Evolutionary conservation across 2,113 vertebrate species (phyloP), one percentile per base, ranked within the genome.

Genomic region (Calonectris borealis): DNA sequence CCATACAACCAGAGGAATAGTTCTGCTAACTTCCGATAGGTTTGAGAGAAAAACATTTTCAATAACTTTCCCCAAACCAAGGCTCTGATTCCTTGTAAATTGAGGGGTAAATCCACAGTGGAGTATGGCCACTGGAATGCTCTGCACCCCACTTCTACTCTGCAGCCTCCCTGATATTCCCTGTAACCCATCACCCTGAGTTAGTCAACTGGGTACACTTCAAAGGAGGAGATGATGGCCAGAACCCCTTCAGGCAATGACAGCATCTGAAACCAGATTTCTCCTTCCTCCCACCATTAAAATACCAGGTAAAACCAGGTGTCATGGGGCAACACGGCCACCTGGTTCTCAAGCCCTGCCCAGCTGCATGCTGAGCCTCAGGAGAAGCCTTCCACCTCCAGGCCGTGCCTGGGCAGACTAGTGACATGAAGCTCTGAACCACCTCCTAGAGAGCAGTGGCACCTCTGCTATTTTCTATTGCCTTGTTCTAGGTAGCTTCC

Each of bases 21-120:
- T 88, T 70, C 49, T 60, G 12, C 29, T 64, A 55, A 49, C 24
- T 85, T 80, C 58, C 64, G 42, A 38, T 20, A 57, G 3, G 5
- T 42, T 52, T 92, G 85, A 90, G 34, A 88, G 52, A 80, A 88
- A 86, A 83, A 27, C 6, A 38, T 66, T 86, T 75, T 71, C 69
- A 86, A 75, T 5, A 44, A 42, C 16, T 18, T 86, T 73, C n/a
- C 4, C 3, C 46, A 78, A 83, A 64, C 15, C 38, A 66, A 81
- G 31, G 20, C 29, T 72, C 46, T 88, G 20, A 32, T 46, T 20
- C 19, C 27, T 49, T 70, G 34, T 62, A n/a, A n/a, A 48, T 2
- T 34, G 42, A 62, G 32, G 4, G 2, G 16, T 40, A 73, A 90
- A 48, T 62, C n/a, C 51, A n/a, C 21, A 73, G 10, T n/a, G 11